Evolutionary conservation across 2,797 vertebrate species (phyloP).

Genomic region (Manis crassicaudata): DNA sequence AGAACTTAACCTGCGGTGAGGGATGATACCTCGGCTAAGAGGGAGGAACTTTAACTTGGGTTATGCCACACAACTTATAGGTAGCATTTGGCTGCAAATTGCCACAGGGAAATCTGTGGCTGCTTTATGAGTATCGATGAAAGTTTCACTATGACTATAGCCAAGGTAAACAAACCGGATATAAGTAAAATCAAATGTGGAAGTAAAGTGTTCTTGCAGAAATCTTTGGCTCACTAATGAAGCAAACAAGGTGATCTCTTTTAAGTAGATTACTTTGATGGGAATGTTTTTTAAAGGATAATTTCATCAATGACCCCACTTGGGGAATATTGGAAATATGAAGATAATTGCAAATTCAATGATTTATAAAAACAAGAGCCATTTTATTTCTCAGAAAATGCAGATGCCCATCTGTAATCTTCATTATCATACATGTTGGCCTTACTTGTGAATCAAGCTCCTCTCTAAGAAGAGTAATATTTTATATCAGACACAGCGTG

Average conservation of each 20-base stretch:
- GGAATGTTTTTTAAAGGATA: background rate
- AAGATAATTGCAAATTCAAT: background rate
- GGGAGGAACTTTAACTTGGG: slow-evolving; percentile 41
- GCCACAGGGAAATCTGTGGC: slow-evolving; percentile 40
- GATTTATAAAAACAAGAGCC: background rate
- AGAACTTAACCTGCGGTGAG: slow-evolving; percentile 62
- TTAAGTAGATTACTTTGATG: background rate
- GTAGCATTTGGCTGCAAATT: slow-evolving; percentile 40
- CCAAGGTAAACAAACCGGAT: slow-evolving; percentile 19
- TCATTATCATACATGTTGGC: background rate
- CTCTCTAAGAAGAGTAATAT: background rate
- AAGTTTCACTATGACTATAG: slow-evolving; percentile 47
- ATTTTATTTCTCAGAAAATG: background rate
- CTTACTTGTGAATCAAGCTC: background rate
- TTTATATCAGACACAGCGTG: background rate
- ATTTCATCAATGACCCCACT: background rate
- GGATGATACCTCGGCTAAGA: background rate
- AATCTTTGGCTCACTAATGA: background rate
- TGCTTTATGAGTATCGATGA: slow-evolving; percentile 52
- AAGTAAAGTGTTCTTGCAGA: background rate
- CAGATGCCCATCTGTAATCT: background rate
- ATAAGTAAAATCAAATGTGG: background rate
- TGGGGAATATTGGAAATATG: background rate
- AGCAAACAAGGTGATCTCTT: background rate
- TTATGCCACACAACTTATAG: slow-evolving; percentile 31